Evolutionary conservation across 2,888 invertebrate species (phyloP), one percentile per base, ranked within the genome.

Genomic region (Tetranychus piercei): DNA sequence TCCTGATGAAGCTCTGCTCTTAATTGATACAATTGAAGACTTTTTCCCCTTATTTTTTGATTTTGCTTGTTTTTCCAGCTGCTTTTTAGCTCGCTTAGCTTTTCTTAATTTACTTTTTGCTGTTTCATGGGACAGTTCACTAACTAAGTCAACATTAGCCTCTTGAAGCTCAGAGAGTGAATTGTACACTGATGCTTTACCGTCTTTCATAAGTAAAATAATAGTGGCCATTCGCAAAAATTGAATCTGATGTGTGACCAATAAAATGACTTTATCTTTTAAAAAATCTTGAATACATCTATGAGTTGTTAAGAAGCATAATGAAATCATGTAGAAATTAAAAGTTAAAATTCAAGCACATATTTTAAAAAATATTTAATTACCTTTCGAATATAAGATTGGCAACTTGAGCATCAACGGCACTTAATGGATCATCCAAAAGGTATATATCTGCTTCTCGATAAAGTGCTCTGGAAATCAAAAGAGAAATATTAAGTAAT

Each of bases 241-340:
- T 79, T 85, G 85, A 23, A 84, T 79, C 78, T 85, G 85, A 80
- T 85, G 85, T 8, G 85, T 85, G 55, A 85, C 84, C 22, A 85
- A 80, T 73, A 85, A 81, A 23, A 83, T 79, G 1, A 82, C 81
- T 77, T 83, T 83, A 44, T 81, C 78, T 74, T 80, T 80, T 11
- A 78, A 73, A 74, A 76, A 78, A 11, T 72, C 74, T 55, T 75
- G 73, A 64, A 78, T 78, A 69, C 69, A 69, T 22, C 69, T 69
- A 20, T 20, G 20, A 20, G 20, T 65, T 65, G 15, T 18, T 1
- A 20, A 11, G 20, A 20, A 20, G 34, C 20, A 69, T 20, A 20
- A 20, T 6, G 22, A 22, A 23, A 69, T 22, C 11, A 11, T 1
- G 55, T 1, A 11, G 7, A 55, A 55, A 55, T 15, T 55, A 15